Evolutionary conservation across 2,797 vertebrate species (phyloP).

Genomic region (Denticeps clupeoides): DNA sequence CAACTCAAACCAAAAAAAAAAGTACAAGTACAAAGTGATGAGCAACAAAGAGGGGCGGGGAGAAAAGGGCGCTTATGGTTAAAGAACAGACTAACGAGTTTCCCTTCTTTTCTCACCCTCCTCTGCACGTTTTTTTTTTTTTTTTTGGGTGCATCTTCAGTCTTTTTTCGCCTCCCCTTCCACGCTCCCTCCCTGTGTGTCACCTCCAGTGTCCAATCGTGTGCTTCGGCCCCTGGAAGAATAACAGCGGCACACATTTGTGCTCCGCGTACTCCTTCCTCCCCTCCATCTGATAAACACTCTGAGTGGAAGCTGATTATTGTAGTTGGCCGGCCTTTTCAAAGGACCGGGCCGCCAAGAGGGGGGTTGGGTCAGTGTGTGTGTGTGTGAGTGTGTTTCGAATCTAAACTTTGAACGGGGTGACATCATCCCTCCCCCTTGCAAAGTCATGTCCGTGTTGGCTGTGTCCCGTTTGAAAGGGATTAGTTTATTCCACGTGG

Average conservation of each 20-base stretch:
- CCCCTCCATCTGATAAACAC: constrained; percentile 52
- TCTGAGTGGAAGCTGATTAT: constrained; percentile 48
- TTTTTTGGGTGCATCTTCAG: constrained; percentile 11
- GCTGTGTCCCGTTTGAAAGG: constrained; percentile 46
- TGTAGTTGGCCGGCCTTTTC: constrained; percentile 50
- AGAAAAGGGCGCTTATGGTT: constrained; percentile 24
- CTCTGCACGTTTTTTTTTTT: constrained; percentile 2
- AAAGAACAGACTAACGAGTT: constrained; percentile 29
- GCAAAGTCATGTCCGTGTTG: constrained; percentile 54
- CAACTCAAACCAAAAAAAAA: constrained; percentile 50
- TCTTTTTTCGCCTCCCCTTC: constrained; percentile 14
- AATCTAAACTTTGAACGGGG: constrained; percentile 52
- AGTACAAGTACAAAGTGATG: constrained; percentile 31
- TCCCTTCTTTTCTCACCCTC: constrained; percentile 7
- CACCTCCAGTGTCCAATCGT: constrained; percentile 45
- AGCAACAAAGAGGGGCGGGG: constrained; percentile 3
- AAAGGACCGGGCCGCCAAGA: constrained; percentile 36
- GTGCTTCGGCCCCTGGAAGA: constrained; percentile 43
- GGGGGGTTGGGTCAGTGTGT: constrained; percentile 13
- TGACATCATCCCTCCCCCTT: constrained; percentile 46
- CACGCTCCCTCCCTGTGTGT: constrained; percentile 29
- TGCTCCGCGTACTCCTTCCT: constrained; percentile 52
- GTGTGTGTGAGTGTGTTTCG: constrained; percentile 35
- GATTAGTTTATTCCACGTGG: constrained; percentile 53
- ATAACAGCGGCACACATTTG: constrained; percentile 59